A percentile compares a stretch with the other conserved stretches of the same genome.
Conservation (phyloP, 1,140 invertebrate species). For the Eupristina koningsbergeri region DNA sequence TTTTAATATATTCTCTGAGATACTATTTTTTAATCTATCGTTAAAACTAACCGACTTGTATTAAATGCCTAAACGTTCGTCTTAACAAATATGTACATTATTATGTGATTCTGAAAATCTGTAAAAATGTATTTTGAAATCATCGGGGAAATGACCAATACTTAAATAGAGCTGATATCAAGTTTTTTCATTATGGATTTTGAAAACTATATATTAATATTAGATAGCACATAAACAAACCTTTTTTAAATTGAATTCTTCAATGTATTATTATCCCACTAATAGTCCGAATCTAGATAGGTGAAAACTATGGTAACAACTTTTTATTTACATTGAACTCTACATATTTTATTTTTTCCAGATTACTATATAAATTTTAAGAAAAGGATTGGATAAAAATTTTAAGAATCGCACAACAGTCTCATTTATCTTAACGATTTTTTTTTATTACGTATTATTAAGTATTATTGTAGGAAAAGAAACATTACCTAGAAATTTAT, state of each 20-base stretch:
- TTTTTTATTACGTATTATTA: constrained; percentile 3
- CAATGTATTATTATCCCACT: constrained; percentile 41
- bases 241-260: constrained; percentile 42
- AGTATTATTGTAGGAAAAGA: too few relatives aligned
- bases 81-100: background rate
- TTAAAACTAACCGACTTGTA: constrained; percentile 31
- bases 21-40: too few relatives aligned
- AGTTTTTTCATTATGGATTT: constrained; percentile 50
- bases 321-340: constrained; percentile 28
- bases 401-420: background rate
- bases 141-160: constrained; percentile 40
- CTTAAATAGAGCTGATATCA: constrained; percentile 28
- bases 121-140: background rate
- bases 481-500: too few relatives aligned
- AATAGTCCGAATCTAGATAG: constrained; percentile 15
- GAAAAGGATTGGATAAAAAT: background rate
- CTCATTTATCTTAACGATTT: background rate
- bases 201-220: background rate
- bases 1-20: too few relatives aligned
- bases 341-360: background rate
- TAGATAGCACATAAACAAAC: background rate
- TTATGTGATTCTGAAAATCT: too few relatives aligned
- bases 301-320: background rate
- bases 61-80: background rate
- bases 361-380: background rate